A percentile compares a stretch with the other conserved stretches of the same genome.
Evolutionary conservation across 2,797 vertebrate genomes (phyloP).

Genomic region (Nannoperca obscura): DNA sequence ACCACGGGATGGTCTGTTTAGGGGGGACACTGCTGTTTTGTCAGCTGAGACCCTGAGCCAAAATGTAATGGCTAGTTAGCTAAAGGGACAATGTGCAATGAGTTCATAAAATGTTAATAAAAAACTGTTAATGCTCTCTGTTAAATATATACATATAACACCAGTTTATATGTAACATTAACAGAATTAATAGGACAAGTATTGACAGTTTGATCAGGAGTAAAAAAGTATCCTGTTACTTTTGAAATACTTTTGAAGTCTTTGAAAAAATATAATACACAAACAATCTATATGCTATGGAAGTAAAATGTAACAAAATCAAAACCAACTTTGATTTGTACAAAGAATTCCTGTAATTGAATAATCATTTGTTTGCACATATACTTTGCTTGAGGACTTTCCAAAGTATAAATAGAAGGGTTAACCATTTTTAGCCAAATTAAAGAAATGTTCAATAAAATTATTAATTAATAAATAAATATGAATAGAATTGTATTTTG

Average conservation of each 20-base stretch:
- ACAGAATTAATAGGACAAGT: neutral
- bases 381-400: neutral
- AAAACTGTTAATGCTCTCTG: neutral
- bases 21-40: neutral
- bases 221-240: neutral
- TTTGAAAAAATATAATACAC: neutral
- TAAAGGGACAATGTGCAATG: neutral
- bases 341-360: neutral
- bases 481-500: neutral
- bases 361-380: too few species aligned
- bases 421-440: neutral
- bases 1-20: neutral
- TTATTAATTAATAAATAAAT: neutral
- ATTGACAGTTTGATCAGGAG: neutral
- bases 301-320: neutral
- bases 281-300: neutral
- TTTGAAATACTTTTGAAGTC: neutral
- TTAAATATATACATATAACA: neutral
- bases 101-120: neutral
- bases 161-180: neutral
- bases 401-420: neutral
- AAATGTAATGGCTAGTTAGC: neutral
- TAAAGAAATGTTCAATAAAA: neutral
- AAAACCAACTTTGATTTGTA: neutral
- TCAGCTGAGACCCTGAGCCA: neutral